Evolutionary conservation across 92 coral and sea anemone genomes (phyloP), one percentile per base, ranked within the genome.

Genomic region (Actinernus sp.): DNA sequence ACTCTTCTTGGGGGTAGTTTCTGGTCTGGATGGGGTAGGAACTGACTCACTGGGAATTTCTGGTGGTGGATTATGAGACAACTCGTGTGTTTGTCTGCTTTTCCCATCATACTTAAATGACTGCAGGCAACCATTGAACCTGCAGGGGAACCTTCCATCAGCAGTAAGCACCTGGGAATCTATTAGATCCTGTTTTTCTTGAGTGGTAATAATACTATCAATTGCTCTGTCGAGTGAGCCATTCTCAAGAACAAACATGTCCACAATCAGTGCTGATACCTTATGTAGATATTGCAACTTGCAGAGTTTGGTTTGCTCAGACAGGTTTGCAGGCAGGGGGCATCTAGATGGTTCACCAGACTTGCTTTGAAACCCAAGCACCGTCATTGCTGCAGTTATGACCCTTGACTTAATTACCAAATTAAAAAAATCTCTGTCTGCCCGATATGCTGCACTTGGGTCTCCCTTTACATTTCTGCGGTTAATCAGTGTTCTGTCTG

Each of bases 401-500:
- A 71, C 26, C 38, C 79, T 79, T 31, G 79, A 61, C 30, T 70
- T 69, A 2, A 79, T 1, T 33, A 63, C 87, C 44, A 86, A 55
- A 32, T 55, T 63, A n/a, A 86, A 55, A 52, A 86, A 86, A 54
- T 86, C 87, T 46, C 92, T 74, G 19, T 86, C 81, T 11, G 92
- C 87, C 30, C 79, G 58, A 62, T 86, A 79, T 1, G 87, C 75
- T 37, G 78, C 40, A 9, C 63, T 62, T 14, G 88, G 93, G 32
- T 87, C 93, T 23, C 66, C 70, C 30, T 32, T 87, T 3, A 81
- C 93, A 81, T 81, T 81, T 43, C 88, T 48, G 16, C 88, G 57
- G 45, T 87, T 87, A 9, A 87, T 67, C 12, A 87, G 58, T 25
- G 79, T 87, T 2, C 93, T 84, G 49, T 87, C 93, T 16, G 88